Evolutionary conservation across 2,113 vertebrate species (phyloP).

Genomic region (Eleginops maclovinus): DNA sequence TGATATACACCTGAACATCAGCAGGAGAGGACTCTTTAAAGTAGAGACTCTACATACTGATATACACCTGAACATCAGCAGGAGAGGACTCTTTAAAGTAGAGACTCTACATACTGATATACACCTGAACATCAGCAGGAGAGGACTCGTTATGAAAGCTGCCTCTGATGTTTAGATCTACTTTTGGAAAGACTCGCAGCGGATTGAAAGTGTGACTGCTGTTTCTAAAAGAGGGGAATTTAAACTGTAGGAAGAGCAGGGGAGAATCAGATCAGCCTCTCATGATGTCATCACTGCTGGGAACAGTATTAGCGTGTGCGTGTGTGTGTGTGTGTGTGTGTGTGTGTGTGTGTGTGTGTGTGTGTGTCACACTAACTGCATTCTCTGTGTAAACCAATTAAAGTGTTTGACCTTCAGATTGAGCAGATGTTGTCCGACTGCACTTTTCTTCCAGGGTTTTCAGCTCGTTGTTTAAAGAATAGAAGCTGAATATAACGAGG

Average conservation of each 20-base stretch:
- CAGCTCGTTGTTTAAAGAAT: background rate
- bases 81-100: too few relatives aligned
- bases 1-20: too few relatives aligned
- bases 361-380: background rate
- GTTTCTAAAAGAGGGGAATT: conserved; percentile 41
- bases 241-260: conserved; percentile 42
- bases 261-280: conserved; percentile 36
- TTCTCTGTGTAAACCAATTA: conserved; percentile 22
- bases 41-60: too few relatives aligned
- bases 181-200: conserved; percentile 21
- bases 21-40: too few relatives aligned
- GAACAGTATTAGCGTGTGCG: conserved; percentile 10
- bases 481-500: too few relatives aligned
- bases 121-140: too few relatives aligned
- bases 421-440: background rate
- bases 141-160: too few relatives aligned
- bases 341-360: background rate
- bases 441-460: background rate
- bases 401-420: background rate
- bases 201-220: too few relatives aligned
- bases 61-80: too few relatives aligned
- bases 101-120: too few relatives aligned
- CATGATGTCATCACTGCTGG: conserved; percentile 60
- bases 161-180: conserved; percentile 51
- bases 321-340: conserved; percentile 10